These are phyloP conservation scores for Pediacus dermestoides DNA, from an alignment of 2,888 invertebrate genomes.

Conservation along the genomic window DNA sequence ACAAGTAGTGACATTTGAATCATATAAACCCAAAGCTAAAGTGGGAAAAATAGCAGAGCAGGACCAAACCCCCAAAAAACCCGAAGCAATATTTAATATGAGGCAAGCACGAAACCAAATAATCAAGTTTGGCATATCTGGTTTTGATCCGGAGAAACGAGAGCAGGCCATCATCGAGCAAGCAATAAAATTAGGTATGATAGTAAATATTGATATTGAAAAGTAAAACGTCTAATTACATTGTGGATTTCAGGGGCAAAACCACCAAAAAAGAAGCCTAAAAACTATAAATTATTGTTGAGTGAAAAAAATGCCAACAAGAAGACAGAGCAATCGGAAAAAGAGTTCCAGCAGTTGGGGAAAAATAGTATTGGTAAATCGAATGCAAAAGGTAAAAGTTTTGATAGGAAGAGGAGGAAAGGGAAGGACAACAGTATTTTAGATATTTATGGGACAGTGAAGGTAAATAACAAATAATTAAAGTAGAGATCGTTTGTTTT, in stretches of 20 bases:
- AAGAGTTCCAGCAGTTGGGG: conserved; percentile 53
- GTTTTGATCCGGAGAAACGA: conserved; percentile 67
- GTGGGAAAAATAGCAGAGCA: conserved; percentile 19
- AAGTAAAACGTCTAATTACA: not conserved
- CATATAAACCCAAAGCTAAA: conserved; percentile 54
- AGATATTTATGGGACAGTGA: conserved; percentile 44
- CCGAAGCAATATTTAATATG: conserved; percentile 56
- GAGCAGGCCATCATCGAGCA: conserved; percentile 74
- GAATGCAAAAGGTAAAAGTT: conserved; percentile 55
- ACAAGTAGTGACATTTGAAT: conserved; percentile 52
- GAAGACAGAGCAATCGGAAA: conserved; percentile 48
- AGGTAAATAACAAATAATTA: no score
- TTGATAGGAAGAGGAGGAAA: conserved; percentile 51
- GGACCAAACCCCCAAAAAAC: conserved; percentile 22
- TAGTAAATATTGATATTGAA: not conserved
- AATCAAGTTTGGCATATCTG: conserved; percentile 78
- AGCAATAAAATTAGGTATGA: conserved; percentile 70
- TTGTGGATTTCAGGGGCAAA: conserved; percentile 62
- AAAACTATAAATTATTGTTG: conserved; percentile 72
- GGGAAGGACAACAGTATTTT: conserved; percentile 47
- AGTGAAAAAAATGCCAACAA: conserved; percentile 59
- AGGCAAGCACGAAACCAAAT: conserved; percentile 77
- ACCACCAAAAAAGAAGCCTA: conserved; percentile 64
- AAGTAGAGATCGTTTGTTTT: no score
- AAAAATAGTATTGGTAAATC: conserved; percentile 61